A percentile compares a stretch with the other conserved stretches of the same genome.
Conservation (phyloP, 2,888 invertebrate species). For the Tetrapedia diversipes region DNA sequence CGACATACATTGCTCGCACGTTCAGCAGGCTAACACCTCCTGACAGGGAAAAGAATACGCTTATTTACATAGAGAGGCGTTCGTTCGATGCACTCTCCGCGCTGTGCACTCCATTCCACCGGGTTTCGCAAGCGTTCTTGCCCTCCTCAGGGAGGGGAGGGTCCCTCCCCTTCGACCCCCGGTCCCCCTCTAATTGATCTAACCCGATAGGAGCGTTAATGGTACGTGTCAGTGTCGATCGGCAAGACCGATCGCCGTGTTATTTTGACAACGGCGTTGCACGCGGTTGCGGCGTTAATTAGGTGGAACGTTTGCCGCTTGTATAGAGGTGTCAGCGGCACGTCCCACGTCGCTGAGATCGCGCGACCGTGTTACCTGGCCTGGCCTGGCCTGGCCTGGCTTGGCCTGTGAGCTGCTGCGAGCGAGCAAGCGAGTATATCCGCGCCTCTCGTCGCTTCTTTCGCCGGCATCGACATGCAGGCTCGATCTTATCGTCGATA, state of each 20-base stretch:
- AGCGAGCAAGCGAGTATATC: slow-evolving; percentile 41
- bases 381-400: background rate
- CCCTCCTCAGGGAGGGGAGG: background rate
- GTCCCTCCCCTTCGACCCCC: too few species aligned
- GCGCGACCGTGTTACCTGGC: slow-evolving; percentile 43
- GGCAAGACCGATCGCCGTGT: slow-evolving; percentile 62
- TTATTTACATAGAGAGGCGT: slow-evolving; percentile 27
- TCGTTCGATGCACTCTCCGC: slow-evolving; percentile 10
- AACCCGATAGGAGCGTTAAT: slow-evolving; percentile 59
- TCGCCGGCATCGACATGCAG: slow-evolving; percentile 58
- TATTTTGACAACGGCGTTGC: slow-evolving; percentile 65
- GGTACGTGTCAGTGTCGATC: slow-evolving; percentile 66
- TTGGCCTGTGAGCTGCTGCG: too few species aligned
- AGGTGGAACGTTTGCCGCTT: slow-evolving; percentile 54
- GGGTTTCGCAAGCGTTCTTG: slow-evolving; percentile 34
- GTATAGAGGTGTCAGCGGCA: slow-evolving; percentile 56
- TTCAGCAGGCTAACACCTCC: slow-evolving; percentile 23
- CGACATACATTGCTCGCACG: slow-evolving; percentile 2
- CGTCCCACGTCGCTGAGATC: slow-evolving; percentile 52
- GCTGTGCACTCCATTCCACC: slow-evolving; percentile 1
- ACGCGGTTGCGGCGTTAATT: slow-evolving; percentile 60
- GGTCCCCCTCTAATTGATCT: slow-evolving; percentile 59
- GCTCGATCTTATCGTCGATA: slow-evolving; percentile 73
- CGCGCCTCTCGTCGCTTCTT: slow-evolving; percentile 35
- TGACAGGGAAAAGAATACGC: background rate